These are phyloP conservation scores for Oenanthe oenanthe DNA, from an alignment of 2,113 vertebrate species.

Conservation along the genomic window DNA sequence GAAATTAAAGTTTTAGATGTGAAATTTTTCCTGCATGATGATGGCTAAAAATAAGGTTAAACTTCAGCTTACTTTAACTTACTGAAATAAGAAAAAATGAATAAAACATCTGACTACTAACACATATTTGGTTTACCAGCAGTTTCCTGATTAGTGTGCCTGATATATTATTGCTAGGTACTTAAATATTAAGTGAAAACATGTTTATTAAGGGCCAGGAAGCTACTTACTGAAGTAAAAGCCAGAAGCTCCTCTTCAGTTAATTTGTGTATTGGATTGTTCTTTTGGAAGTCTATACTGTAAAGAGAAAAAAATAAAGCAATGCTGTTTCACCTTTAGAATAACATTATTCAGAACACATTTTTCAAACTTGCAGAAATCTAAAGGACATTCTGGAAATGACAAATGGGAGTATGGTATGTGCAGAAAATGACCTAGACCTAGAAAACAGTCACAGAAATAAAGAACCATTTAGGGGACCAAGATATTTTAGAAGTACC, in stretches of 20 bases:
- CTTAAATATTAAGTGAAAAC: background rate
- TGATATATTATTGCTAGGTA: background rate
- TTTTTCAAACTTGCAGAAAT: constrained; percentile 6
- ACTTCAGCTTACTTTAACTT: background rate
- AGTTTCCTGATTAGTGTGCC: background rate
- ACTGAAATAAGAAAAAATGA: background rate
- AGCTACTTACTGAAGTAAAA: constrained; percentile 88
- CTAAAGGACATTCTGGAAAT: background rate
- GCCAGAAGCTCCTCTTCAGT: constrained; percentile 92
- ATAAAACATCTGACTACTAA: background rate
- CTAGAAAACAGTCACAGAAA: background rate
- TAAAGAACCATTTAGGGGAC: background rate
- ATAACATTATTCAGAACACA: background rate
- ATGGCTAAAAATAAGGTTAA: background rate
- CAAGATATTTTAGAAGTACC: background rate
- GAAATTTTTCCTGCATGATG: background rate
- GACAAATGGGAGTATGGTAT: background rate
- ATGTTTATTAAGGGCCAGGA: background rate
- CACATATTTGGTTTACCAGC: background rate
- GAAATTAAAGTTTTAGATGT: background rate
- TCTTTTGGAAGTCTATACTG: constrained; percentile 94
- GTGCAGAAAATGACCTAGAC: background rate
- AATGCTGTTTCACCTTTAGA: background rate
- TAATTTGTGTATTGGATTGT: constrained; percentile 92
- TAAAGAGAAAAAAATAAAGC: background rate